These are phyloP conservation scores for Encarsia formosa DNA, from an alignment of 2,888 invertebrate species.

Conservation along the genomic window DNA sequence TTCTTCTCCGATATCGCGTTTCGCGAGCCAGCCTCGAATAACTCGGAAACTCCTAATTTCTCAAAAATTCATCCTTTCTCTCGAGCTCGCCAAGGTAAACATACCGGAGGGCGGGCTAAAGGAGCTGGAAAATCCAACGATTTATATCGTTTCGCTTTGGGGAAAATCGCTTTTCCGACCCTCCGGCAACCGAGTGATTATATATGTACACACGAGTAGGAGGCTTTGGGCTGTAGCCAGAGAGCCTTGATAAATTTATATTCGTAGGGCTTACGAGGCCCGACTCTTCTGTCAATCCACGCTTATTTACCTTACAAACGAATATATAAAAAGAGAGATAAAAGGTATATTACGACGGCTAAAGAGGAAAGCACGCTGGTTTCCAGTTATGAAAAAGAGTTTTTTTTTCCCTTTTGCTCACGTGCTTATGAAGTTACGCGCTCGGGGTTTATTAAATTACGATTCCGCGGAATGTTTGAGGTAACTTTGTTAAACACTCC, in stretches of 20 bases:
- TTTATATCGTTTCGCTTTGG: constrained; percentile 25
- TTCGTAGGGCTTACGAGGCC: neutral
- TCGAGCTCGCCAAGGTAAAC: neutral
- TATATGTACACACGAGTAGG: neutral
- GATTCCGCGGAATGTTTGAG: neutral
- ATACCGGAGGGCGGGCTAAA: neutral
- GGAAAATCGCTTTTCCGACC: constrained; percentile 21
- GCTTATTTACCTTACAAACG: too few relatives aligned
- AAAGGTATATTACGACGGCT: too few relatives aligned
- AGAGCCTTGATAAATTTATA: constrained; percentile 20
- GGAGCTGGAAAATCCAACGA: constrained; percentile 22
- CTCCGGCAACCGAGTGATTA: neutral
- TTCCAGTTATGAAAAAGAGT: too few relatives aligned
- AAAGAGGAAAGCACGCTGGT: too few relatives aligned
- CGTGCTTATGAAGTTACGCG: too few relatives aligned
- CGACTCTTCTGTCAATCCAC: constrained; percentile 3
- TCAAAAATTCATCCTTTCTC: constrained; percentile 11
- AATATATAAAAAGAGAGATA: too few relatives aligned
- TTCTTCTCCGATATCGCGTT: neutral
- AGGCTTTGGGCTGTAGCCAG: constrained; percentile 13
- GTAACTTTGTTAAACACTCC: too few relatives aligned
- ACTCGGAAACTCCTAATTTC: constrained; percentile 13
- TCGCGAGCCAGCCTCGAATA: constrained; percentile 8
- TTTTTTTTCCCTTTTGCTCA: too few relatives aligned
- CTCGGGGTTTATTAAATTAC: neutral